Base-by-base conservation (phyloP, 2,888 invertebrate species). In the Synanthedon andrenaeformis region DNA sequence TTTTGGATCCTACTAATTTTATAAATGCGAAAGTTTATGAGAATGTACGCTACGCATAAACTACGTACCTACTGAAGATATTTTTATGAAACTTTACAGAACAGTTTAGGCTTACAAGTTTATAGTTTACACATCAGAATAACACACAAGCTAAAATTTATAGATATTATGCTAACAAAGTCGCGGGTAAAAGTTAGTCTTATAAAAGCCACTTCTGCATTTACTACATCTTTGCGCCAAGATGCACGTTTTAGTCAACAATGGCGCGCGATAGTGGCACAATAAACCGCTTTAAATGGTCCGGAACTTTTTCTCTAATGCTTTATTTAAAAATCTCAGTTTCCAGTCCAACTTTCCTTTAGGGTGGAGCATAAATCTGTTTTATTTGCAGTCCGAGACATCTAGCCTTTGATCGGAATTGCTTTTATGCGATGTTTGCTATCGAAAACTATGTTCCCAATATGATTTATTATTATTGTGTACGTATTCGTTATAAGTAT, bases 301-400 rank as follows among this genome's bases (percentile, higher is more conserved):
- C 75, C 81, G 83, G 82, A 84, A 85, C 84, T 85, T 86, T 84
- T 84, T 82, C 81, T 82, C 73, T 82, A 82, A 83, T 83, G 83
- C 80, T 85, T 85, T 84, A 82, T 85, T 86, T 84, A 82, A 83
- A 83, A 84, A 84, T 82, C 79, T 76, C 73, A 81, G 76, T 84
- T 85, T 83, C 81, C 81, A 83, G 82, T 82, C 74, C 70, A 75
- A 79, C 74, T 81, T 80, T 80, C 77, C 79, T 81, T 71, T 67
- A 72, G 72, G 69, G 56, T 64, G 65, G 62, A 65, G 62, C 58
- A 83, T 86, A 86, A 84, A 86, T 83, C 83, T 78, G 61, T 70
- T 84, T 84, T 84, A 84, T 85, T 75, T 69, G 65, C 67, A 76
- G 71, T 67, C 72, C 66, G 76, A 75, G 82, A 82, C 82, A 76